Evolutionary conservation across 2,797 vertebrate genomes (phyloP).

Genomic region (Pangasius sanitwongsei): DNA sequence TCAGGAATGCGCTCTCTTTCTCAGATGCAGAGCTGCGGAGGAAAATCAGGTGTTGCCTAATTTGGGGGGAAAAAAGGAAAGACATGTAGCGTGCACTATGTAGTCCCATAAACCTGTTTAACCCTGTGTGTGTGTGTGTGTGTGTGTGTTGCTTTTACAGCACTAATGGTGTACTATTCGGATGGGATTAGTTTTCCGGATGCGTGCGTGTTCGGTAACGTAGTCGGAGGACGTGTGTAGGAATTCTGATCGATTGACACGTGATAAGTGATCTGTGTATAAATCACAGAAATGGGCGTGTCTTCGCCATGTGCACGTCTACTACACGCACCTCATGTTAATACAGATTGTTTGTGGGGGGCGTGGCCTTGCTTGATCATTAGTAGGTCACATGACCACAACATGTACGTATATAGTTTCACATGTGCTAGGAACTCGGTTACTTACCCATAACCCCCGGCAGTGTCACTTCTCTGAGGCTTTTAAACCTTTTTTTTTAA

Average conservation of each 20-base stretch:
- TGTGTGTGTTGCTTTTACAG: background rate
- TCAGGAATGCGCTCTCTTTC: constrained; percentile 45
- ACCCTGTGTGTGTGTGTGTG: constrained; percentile 13
- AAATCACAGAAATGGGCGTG: background rate
- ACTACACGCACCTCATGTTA: background rate
- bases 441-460: background rate
- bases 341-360: background rate
- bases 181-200: background rate
- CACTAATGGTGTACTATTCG: background rate
- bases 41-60: constrained; percentile 22
- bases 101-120: background rate
- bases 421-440: background rate
- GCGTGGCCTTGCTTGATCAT: background rate
- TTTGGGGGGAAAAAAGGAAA: background rate
- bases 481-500: background rate
- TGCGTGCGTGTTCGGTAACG: background rate
- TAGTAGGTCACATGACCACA: background rate
- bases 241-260: background rate
- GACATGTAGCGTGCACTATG: background rate
- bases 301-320: background rate
- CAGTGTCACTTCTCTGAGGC: background rate
- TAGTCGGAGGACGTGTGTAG: background rate
- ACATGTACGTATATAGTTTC: background rate
- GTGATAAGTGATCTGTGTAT: background rate
- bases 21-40: constrained; percentile 28